Evolutionary conservation across 2,888 invertebrate species (phyloP), one percentile per base, ranked within the genome.

Genomic region (Branchellion lobata): DNA sequence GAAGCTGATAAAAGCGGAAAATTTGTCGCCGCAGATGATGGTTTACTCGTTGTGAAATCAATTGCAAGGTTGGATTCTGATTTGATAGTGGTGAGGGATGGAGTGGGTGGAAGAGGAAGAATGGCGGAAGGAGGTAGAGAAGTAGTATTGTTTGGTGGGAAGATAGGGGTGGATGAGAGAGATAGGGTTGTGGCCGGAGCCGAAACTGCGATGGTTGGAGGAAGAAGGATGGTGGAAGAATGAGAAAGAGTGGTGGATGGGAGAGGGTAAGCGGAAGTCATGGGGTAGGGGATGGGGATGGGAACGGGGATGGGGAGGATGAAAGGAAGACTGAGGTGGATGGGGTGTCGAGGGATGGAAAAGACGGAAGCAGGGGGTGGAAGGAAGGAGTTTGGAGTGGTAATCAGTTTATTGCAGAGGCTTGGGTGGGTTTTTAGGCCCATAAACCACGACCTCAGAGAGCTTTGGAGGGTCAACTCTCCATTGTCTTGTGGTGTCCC

Each of bases 191-290:
- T n/a, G n/a, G n/a, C n/a, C n/a, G n/a, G n/a, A n/a, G n/a, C n/a
- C n/a, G n/a, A n/a, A n/a, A n/a, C n/a, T n/a, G n/a, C n/a, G n/a
- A n/a, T n/a, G n/a, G n/a, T n/a, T n/a, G n/a, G n/a, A n/a, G n/a
- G n/a, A n/a, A n/a, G n/a, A n/a, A n/a, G n/a, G n/a, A n/a, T n/a
- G n/a, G n/a, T n/a, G n/a, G n/a, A n/a, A n/a, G n/a, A n/a, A n/a
- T n/a, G n/a, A n/a, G n/a, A n/a, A n/a, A n/a, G n/a, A n/a, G n/a
- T n/a, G 2, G 40, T 21, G 40, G 74, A 36, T 24, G 29, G 36
- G 40, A 74, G 74, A 74, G 74, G 36, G 40, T 5, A 40, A 40
- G 74, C 5, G 40, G 74, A 36, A 74, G 40, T n/a, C n/a, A n/a
- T n/a, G 14, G n/a, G 29, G 36, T 14, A 27, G 74, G 40, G n/a